These are phyloP conservation scores for Ylistrum balloti DNA, from an alignment of 1,140 invertebrate species.

Conservation along the genomic window DNA sequence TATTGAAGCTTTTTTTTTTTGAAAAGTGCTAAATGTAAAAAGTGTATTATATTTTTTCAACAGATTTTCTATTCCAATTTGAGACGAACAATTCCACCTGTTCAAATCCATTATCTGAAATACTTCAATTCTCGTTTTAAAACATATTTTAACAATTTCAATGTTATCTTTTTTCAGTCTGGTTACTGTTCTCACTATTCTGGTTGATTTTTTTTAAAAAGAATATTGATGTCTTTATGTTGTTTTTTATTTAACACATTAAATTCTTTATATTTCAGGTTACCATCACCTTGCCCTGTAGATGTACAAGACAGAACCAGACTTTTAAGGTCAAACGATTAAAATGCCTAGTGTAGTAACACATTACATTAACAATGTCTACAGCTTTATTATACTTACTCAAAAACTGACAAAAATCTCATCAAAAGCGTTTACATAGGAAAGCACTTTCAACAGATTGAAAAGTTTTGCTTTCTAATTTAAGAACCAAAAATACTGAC, in stretches of 20 bases:
- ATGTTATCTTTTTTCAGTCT: neutral
- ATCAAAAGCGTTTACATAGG: conserved; percentile 11
- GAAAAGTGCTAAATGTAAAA: neutral
- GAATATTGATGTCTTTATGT: neutral
- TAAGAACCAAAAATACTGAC: neutral
- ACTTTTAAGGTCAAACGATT: neutral
- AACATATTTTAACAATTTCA: neutral
- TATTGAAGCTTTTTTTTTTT: neutral
- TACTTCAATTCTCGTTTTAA: neutral
- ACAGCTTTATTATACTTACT: neutral
- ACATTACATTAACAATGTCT: neutral
- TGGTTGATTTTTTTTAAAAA: neutral
- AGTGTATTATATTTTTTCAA: neutral
- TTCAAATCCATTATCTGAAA: neutral
- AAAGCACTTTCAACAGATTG: conserved; percentile 25
- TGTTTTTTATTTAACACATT: neutral
- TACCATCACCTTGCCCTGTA: neutral
- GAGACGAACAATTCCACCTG: neutral
- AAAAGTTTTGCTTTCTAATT: conserved; percentile 8
- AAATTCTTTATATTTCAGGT: neutral
- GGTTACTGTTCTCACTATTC: neutral
- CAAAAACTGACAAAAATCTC: neutral
- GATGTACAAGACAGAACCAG: neutral
- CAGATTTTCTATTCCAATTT: neutral
- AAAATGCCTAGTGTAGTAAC: neutral